Evolutionary conservation across 2,113 vertebrate genomes (phyloP).

Genomic region (Zapus hudsonius): DNA sequence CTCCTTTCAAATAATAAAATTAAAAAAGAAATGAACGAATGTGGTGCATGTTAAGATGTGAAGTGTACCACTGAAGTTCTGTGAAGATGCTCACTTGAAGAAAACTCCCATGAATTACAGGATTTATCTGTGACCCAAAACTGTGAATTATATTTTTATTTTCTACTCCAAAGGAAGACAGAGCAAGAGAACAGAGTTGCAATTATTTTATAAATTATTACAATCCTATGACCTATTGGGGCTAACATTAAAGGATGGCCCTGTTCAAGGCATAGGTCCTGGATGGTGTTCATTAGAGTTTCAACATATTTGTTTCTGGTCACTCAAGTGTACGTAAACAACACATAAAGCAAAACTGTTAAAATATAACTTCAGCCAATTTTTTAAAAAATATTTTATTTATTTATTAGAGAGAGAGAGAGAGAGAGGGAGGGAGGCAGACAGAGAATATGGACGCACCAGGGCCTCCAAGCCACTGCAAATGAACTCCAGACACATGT

Average conservation of each 20-base stretch:
- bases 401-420: too few species aligned
- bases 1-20: too few species aligned
- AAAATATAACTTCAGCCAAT: background rate
- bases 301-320: conserved; percentile 13
- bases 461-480: too few species aligned
- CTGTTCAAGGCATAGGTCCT: conserved; percentile 23
- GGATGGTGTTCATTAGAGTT: conserved; percentile 31
- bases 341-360: background rate
- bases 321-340: background rate
- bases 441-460: too few species aligned
- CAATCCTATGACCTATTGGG: background rate
- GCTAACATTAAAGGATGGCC: background rate
- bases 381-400: too few species aligned
- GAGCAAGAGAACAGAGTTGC: background rate
- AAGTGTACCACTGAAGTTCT: background rate
- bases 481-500: too few species aligned
- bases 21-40: background rate
- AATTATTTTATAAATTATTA: background rate
- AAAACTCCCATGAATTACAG: background rate
- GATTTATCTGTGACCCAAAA: background rate
- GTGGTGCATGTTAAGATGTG: conserved; percentile 23
- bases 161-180: background rate
- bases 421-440: too few species aligned
- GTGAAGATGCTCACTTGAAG: background rate
- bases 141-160: background rate